These are phyloP conservation scores for Neoitamus cyanurus DNA, from an alignment of 2,888 invertebrate species.

Conservation along the genomic window DNA sequence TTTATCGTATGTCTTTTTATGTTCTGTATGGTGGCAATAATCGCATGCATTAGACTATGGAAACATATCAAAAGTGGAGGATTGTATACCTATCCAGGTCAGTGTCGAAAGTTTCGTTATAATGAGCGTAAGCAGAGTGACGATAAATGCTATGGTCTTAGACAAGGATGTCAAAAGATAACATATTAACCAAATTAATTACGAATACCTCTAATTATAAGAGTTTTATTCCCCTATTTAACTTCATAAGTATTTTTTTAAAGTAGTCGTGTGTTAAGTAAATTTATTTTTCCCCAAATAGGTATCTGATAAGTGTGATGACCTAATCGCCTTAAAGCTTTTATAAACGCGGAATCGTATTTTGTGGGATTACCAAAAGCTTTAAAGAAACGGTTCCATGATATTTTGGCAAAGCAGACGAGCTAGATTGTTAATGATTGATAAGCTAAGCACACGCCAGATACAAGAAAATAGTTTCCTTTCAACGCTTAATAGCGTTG, in stretches of 20 bases:
- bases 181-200: too few relatives aligned
- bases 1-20: background rate
- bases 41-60: background rate
- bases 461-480: background rate
- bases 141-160: too few relatives aligned
- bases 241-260: background rate
- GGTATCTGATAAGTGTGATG: background rate
- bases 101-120: background rate
- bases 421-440: background rate
- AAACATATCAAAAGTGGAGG: background rate
- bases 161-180: too few relatives aligned
- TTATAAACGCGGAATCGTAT: background rate
- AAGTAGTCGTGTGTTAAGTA: background rate
- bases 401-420: background rate
- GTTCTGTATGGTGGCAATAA: background rate
- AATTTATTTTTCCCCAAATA: background rate
- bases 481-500: background rate
- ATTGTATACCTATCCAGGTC: background rate
- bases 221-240: too few relatives aligned
- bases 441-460: background rate
- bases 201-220: too few relatives aligned
- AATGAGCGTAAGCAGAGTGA: background rate
- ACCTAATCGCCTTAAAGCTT: background rate
- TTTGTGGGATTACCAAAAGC: background rate
- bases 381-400: background rate